Percentiles rank a stretch among this genome's conserved stretches.
Evolutionary conservation across 2,113 vertebrate genomes (phyloP).

Genomic region (Paramisgurnus dabryanus): DNA sequence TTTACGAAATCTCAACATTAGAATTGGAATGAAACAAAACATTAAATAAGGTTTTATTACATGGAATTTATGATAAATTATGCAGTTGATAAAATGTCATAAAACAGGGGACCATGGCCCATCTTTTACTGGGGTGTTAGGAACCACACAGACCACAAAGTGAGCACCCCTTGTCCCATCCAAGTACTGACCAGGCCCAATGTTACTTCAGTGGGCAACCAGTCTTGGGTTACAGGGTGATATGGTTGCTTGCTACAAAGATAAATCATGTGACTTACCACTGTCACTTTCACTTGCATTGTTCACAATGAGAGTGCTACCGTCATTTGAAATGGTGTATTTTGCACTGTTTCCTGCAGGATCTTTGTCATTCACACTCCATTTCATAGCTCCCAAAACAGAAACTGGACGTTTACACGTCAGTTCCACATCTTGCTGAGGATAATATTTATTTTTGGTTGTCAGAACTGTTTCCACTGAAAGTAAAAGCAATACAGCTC

Average conservation of each 20-base stretch:
- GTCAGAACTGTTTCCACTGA: neutral
- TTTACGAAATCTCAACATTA: too few species aligned
- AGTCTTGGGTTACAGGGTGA: too few species aligned
- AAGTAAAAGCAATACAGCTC: constrained; percentile 3
- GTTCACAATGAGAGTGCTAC: constrained; percentile 39
- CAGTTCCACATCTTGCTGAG: constrained; percentile 22
- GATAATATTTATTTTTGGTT: neutral
- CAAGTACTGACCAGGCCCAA: too few species aligned
- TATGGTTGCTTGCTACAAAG: neutral
- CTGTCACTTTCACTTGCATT: constrained; percentile 33
- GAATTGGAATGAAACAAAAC: too few species aligned
- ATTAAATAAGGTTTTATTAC: too few species aligned
- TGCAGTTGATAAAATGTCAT: too few species aligned
- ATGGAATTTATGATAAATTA: too few species aligned
- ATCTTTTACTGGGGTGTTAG: too few species aligned
- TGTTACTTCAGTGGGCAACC: too few species aligned
- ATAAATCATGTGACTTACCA: constrained; percentile 56
- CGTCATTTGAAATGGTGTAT: neutral
- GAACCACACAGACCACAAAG: too few species aligned
- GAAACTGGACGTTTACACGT: neutral
- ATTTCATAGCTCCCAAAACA: neutral
- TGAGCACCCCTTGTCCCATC: too few species aligned
- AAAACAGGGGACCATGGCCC: too few species aligned
- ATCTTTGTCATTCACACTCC: constrained; percentile 52
- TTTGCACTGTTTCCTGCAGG: neutral